Evolutionary conservation across 2,888 invertebrate species (phyloP).

Genomic region (Drosophila subsilvestris): DNA sequence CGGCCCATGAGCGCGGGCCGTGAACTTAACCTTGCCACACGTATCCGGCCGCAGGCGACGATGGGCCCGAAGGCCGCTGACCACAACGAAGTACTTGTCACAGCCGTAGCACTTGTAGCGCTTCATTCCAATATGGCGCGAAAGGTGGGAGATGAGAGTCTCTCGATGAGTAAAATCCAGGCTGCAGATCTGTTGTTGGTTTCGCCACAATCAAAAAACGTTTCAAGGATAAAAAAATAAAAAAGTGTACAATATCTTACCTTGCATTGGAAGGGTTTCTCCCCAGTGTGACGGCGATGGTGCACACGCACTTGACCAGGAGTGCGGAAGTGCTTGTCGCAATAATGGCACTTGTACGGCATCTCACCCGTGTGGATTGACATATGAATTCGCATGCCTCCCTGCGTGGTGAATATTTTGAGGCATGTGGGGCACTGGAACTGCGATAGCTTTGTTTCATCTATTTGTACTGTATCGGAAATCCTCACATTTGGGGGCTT

Average conservation of each 20-base stretch:
- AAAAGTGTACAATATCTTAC: conserved; percentile 47
- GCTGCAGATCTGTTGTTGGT: conserved; percentile 69
- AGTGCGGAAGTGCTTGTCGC: conserved; percentile 82
- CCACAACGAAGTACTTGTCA: conserved; percentile 80
- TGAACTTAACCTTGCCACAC: conserved; percentile 80
- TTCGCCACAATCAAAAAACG: not conserved
- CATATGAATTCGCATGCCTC: conserved; percentile 78
- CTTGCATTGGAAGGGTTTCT: conserved; percentile 81
- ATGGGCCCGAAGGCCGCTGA: conserved; percentile 81
- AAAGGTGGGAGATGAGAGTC: conserved; percentile 82
- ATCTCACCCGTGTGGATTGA: conserved; percentile 81
- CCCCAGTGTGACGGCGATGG: conserved; percentile 82
- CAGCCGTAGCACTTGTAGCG: conserved; percentile 83
- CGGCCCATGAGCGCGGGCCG: conserved; percentile 81
- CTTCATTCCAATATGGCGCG: conserved; percentile 83
- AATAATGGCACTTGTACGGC: conserved; percentile 79
- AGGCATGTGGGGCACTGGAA: conserved; percentile 66
- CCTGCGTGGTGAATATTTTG: conserved; percentile 76
- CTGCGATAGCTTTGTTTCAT: not conserved
- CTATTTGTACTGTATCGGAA: not conserved
- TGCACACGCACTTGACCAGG: conserved; percentile 82
- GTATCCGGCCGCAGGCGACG: conserved; percentile 78
- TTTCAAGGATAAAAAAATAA: not conserved
- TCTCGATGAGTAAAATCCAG: conserved; percentile 82
- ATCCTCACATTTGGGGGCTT: not conserved